Evolutionary conservation across 2,797 vertebrate genomes (phyloP), one percentile per base, ranked within the genome.

Genomic region (Denticeps clupeoides): DNA sequence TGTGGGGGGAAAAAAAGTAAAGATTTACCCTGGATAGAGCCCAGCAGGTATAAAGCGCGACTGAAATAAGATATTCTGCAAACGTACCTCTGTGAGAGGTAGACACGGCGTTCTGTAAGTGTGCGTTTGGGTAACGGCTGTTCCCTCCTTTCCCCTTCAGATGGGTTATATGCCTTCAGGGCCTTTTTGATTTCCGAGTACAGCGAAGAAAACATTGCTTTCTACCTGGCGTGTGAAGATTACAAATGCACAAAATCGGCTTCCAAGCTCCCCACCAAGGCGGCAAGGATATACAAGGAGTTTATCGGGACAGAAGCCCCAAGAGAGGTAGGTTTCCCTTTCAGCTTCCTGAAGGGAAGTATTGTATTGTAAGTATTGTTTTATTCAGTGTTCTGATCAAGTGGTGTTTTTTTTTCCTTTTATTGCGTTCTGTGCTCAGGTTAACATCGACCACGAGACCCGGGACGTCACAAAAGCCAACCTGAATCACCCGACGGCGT

Each of bases 121-220:
- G n/a, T n/a, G n/a, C n/a, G n/a, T n/a, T n/a, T n/a, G n/a, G n/a
- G n/a, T n/a, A n/a, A n/a, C n/a, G n/a, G n/a, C n/a, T n/a, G n/a
- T 45, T 33, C 51, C 19, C 48, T 45, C 47, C 27, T 7, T 41
- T 45, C 24, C 25, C 53, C 41, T 38, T 16, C 70, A 97, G 94
- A 91, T 78, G 93, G 93, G 63, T 74, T 96, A 57, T 86, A 84
- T 69, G 90, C 90, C 62, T 98, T 97, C 66, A 85, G 87, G 56
- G 78, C 88, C 49, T 97, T 97, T 72, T 69, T 98, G 64, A 84
- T 91, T 54, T 93, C 93, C 0, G 94, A 97, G 61, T 98, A 93
- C 71, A 97, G 93, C 1, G 93, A 98, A 63, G 94, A 98, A 78
- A 98, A 98, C 74, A 87, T 98, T 0, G 89, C 93, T 6, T 98